Evolutionary conservation across 2,888 invertebrate species (phyloP).

Genomic region (Netelia inedita): DNA sequence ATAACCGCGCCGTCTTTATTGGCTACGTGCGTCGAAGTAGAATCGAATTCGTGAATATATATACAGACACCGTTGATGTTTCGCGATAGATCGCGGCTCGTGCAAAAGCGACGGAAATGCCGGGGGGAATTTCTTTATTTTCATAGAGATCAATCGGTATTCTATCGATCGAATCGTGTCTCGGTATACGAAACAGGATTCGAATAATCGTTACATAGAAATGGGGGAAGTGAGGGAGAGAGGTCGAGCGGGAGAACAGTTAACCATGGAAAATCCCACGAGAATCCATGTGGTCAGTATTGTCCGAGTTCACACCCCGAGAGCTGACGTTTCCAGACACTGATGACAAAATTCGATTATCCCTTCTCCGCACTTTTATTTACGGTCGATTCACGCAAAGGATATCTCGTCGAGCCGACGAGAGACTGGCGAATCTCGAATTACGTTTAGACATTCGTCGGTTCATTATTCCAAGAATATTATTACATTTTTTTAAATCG

Average conservation of each 20-base stretch:
- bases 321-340: conserved; percentile 41
- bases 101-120: conserved; percentile 35
- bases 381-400: conserved; percentile 19
- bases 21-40: conserved; percentile 65
- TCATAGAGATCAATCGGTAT: conserved; percentile 67
- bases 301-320: conserved; percentile 49
- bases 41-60: conserved; percentile 33
- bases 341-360: conserved; percentile 68
- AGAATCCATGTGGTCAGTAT: conserved; percentile 58
- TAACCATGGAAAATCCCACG: conserved; percentile 53
- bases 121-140: conserved; percentile 44
- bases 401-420: not conserved
- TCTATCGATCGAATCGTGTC: conserved; percentile 50
- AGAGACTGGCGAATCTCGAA: conserved; percentile 1
- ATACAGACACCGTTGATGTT: conserved; percentile 5
- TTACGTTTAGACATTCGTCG: not conserved
- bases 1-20: conserved; percentile 59
- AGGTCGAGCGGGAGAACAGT: conserved; percentile 47
- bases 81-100: conserved; percentile 37
- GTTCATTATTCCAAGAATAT: not conserved
- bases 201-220: conserved; percentile 52
- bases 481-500: not conserved
- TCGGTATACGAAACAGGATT: conserved; percentile 53
- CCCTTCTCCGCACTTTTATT: conserved; percentile 54
- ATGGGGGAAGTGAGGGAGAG: not conserved